phyloP scores from a whole-genome alignment of 2,797 vertebrate genomes.

The Threskiornis aethiopicus region DNA sequence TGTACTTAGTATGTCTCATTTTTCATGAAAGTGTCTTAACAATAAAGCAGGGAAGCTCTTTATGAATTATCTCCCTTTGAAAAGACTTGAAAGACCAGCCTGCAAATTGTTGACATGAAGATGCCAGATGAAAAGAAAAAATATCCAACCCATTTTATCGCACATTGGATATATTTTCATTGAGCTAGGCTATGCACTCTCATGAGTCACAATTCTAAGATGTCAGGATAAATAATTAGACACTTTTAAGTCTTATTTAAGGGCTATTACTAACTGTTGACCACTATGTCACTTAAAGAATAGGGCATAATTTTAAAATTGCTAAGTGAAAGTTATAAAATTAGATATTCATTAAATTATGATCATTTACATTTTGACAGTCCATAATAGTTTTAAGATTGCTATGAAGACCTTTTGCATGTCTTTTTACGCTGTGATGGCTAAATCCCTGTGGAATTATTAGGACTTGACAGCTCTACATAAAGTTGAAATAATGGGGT shows the following conservation, averaged over 20 bases:
- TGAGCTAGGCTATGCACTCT: background rate
- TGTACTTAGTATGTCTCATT: background rate
- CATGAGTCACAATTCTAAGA: background rate
- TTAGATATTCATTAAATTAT: conserved; percentile 4
- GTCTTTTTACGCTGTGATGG: conserved; percentile 39
- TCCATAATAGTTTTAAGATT: conserved; percentile 48
- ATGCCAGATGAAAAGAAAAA: conserved; percentile 18
- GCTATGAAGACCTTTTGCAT: conserved; percentile 15
- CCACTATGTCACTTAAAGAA: background rate
- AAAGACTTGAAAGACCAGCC: conserved; percentile 15
- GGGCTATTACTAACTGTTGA: background rate
- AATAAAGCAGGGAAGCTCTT: background rate
- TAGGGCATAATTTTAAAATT: conserved; percentile 19
- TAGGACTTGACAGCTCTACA: conserved; percentile 62
- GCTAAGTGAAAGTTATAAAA: conserved; percentile 26
- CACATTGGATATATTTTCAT: background rate
- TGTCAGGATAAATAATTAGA: background rate
- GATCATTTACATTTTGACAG: conserved; percentile 42
- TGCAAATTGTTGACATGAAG: background rate
- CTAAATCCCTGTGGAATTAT: conserved; percentile 48
- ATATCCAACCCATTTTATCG: background rate
- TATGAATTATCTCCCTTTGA: background rate
- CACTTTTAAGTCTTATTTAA: background rate
- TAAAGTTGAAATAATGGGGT: conserved; percentile 73
- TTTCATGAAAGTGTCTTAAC: conserved; percentile 5